These are phyloP conservation scores for Solenodon paradoxus DNA, from an alignment of 2,113 vertebrate genomes.

Conservation along the genomic window DNA sequence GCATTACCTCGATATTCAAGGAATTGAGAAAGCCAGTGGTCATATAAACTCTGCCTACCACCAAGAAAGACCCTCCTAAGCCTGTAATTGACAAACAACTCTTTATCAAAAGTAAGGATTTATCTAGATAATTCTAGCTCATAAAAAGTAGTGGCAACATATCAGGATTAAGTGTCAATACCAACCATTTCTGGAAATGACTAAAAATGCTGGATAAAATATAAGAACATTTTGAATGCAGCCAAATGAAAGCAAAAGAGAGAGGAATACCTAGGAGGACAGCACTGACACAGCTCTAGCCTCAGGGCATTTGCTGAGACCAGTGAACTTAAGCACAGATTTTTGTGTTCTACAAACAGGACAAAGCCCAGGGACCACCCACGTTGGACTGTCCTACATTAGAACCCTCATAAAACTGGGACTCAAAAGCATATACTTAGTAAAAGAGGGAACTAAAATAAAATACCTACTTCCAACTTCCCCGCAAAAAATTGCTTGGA, in stretches of 20 bases:
- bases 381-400: neutral
- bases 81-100: neutral
- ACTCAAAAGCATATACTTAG: neutral
- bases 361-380: constrained; percentile 43
- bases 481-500: neutral
- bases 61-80: neutral
- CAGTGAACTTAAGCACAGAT: neutral
- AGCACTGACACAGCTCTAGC: neutral
- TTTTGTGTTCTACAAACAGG: neutral
- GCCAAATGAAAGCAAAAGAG: neutral
- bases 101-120: neutral
- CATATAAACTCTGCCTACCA: neutral
- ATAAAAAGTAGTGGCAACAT: neutral
- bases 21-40: neutral
- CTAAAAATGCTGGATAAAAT: neutral
- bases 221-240: neutral
- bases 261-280: neutral
- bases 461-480: neutral
- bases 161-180: neutral
- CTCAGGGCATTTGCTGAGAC: neutral
- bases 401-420: constrained; percentile 30
- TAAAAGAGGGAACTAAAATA: constrained; percentile 25
- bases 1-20: neutral
- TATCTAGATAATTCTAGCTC: neutral
- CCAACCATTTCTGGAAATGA: neutral